Conservation (phyloP, 1,140 invertebrate genomes). For the Aricia agestis region DNA sequence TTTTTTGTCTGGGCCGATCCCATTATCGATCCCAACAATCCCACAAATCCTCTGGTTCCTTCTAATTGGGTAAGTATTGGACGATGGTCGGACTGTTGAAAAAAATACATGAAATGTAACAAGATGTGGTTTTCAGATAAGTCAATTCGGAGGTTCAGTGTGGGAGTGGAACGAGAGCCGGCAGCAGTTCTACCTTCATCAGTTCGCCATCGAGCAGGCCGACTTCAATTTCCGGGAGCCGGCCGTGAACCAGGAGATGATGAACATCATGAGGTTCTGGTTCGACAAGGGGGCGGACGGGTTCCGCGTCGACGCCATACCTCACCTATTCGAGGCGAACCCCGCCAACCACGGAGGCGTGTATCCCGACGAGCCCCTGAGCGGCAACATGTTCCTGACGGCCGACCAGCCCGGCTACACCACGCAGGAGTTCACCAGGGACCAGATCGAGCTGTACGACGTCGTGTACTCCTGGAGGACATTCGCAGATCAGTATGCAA, state of each 20-base stretch:
- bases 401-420: neutral
- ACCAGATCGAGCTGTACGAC: conserved; percentile 24
- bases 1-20: conserved; percentile 82
- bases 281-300: conserved; percentile 81
- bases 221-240: conserved; percentile 80
- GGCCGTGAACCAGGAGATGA: conserved; percentile 51
- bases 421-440: conserved; percentile 11
- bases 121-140: conserved; percentile 37
- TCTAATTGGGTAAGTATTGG: conserved; percentile 63
- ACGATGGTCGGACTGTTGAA: no score
- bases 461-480: conserved; percentile 77
- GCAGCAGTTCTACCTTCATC: conserved; percentile 82
- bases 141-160: conserved; percentile 76
- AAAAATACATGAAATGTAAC: neutral
- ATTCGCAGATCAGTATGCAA: conserved; percentile 73
- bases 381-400: conserved; percentile 28
- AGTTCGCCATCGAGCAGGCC: conserved; percentile 79
- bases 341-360: conserved; percentile 55
- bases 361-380: conserved; percentile 77
- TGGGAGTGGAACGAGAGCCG: conserved; percentile 80
- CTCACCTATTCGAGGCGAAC: conserved; percentile 77
- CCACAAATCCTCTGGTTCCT: conserved; percentile 46
- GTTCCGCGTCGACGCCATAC: conserved; percentile 81
- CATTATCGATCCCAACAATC: conserved; percentile 44
- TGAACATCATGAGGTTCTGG: conserved; percentile 78